Evolutionary conservation across 2,888 invertebrate genomes (phyloP).

Genomic region (Watsonalla binaria): DNA sequence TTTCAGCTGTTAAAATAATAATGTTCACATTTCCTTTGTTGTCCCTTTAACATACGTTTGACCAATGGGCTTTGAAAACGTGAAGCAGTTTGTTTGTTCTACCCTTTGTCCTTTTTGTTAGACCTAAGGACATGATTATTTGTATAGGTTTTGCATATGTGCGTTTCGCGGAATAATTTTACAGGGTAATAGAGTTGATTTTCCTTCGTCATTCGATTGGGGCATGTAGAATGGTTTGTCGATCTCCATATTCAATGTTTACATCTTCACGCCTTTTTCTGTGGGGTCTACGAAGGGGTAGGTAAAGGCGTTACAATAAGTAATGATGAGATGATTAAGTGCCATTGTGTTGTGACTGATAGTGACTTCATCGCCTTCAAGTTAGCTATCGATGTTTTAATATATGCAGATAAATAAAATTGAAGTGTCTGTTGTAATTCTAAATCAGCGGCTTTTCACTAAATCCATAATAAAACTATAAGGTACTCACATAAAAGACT

Average conservation of each 20-base stretch:
- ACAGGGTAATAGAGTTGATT: background rate
- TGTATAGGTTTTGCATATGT: conserved; percentile 3
- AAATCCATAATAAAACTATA: no score
- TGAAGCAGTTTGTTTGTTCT: conserved; percentile 13
- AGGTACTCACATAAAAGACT: no score
- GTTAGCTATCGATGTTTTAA: no score
- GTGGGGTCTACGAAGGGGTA: no score
- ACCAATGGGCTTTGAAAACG: conserved; percentile 4
- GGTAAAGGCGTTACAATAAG: no score
- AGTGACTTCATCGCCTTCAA: no score
- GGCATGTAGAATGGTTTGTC: background rate
- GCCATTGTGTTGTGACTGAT: no score
- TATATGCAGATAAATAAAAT: no score
- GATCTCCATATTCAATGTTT: background rate
- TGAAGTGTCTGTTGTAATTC: no score
- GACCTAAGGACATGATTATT: conserved; percentile 10
- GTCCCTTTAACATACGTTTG: background rate
- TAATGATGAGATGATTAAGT: no score
- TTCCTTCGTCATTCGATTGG: background rate
- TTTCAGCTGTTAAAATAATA: background rate
- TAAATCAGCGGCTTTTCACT: no score
- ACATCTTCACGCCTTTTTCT: no score
- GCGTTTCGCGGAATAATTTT: background rate
- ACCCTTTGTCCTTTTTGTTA: conserved; percentile 12
- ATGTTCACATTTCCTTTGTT: background rate